phyloP scores from a whole-genome alignment of 1,140 invertebrate genomes.

The Apis mellifera region DNA sequence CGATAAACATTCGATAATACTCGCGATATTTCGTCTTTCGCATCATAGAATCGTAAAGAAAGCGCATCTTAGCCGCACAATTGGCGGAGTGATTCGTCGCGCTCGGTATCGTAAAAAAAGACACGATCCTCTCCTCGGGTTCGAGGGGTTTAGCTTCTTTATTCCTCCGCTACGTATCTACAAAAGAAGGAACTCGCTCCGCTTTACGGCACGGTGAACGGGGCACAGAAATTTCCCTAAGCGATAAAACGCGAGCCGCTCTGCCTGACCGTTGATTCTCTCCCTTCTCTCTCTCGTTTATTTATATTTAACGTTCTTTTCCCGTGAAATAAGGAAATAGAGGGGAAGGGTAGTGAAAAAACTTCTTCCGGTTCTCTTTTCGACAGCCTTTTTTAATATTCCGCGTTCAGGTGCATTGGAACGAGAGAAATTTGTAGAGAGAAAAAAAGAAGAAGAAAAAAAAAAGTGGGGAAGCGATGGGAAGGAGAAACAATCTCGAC shows the following conservation, averaged over 20 bases:
- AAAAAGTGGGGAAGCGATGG: background rate
- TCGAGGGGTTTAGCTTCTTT: constrained; percentile 43
- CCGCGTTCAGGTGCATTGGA: background rate
- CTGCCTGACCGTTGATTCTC: constrained; percentile 30
- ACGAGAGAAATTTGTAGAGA: background rate
- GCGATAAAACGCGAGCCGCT: constrained; percentile 58
- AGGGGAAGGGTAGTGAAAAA: background rate
- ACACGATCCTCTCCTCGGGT: background rate
- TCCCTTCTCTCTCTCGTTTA: background rate
- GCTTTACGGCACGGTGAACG: constrained; percentile 47
- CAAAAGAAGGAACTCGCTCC: constrained; percentile 54
- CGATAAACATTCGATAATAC: constrained; percentile 36
- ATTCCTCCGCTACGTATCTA: constrained; percentile 36
- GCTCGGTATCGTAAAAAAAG: constrained; percentile 57
- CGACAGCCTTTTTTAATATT: constrained; percentile 33
- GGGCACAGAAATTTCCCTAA: constrained; percentile 60
- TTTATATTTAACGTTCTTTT: constrained; percentile 56
- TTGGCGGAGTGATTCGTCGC: constrained; percentile 55
- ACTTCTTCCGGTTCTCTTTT: background rate
- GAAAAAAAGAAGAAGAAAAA: no score
- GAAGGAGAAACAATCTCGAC: background rate
- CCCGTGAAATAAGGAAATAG: constrained; percentile 3
- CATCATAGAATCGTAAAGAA: constrained; percentile 47
- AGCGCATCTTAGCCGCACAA: constrained; percentile 24
- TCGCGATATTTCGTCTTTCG: background rate